A percentile compares a stretch with the other conserved stretches of the same genome.
These are phyloP conservation scores for Leptinotarsa defecta DNA, from an alignment of 1,140 invertebrate species.

Conservation along the genomic window DNA sequence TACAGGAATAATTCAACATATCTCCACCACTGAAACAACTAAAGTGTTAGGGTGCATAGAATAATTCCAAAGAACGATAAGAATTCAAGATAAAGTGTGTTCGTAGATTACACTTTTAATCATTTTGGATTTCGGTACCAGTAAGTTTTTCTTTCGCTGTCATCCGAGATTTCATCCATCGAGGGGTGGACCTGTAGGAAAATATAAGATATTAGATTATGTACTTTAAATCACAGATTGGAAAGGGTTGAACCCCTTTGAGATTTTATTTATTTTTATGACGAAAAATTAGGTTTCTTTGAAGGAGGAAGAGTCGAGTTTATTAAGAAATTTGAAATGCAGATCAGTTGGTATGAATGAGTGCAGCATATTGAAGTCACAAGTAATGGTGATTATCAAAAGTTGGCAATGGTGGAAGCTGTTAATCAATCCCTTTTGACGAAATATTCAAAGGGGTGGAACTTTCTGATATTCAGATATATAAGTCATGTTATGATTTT, in stretches of 20 bases:
- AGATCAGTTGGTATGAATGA: constrained; percentile 17
- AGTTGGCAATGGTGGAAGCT: background rate
- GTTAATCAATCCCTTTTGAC: too few relatives aligned
- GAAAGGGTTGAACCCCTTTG: constrained; percentile 36
- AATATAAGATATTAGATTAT: constrained; percentile 41
- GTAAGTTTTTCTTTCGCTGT: constrained; percentile 34
- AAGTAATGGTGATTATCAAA: constrained; percentile 10
- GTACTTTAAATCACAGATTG: constrained; percentile 47
- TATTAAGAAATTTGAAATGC: constrained; percentile 24
- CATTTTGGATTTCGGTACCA: constrained; percentile 41
- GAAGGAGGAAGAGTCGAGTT: constrained; percentile 11
- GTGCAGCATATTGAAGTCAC: constrained; percentile 11
- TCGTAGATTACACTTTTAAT: constrained; percentile 48
- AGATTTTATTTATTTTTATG: constrained; percentile 30
- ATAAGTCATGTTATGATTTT: too few relatives aligned
- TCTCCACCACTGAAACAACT: background rate
- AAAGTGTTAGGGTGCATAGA: constrained; percentile 13
- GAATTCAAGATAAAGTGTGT: constrained; percentile 40
- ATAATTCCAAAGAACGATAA: constrained; percentile 19
- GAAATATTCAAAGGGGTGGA: too few relatives aligned
- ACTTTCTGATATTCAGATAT: too few relatives aligned
- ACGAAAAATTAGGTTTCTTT: constrained; percentile 30
- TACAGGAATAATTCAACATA: background rate
- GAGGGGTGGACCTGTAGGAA: constrained; percentile 25
- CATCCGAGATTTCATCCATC: constrained; percentile 16